Evolutionary conservation across 2,113 vertebrate species (phyloP).

Genomic region (Amblyornis subalaris): DNA sequence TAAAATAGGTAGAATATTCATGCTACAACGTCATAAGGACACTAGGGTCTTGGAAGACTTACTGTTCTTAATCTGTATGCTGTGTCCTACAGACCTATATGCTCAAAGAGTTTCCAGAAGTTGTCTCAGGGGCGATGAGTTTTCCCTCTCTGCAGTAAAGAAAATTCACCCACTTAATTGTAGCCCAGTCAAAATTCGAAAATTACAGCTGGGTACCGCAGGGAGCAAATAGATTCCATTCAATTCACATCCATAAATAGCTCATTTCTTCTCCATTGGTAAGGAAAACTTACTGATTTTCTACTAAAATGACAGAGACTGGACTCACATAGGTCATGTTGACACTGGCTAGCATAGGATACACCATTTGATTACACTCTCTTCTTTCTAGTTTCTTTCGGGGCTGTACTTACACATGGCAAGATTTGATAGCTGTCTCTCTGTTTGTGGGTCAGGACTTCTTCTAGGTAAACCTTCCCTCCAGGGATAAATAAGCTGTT

Average conservation of each 20-base stretch:
- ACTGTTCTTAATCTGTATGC: neutral
- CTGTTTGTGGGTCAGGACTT: neutral
- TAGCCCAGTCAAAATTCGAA: neutral
- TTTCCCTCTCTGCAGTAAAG: neutral
- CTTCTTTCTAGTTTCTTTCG: neutral
- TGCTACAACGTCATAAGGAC: neutral
- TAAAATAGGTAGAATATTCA: neutral
- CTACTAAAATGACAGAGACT: neutral
- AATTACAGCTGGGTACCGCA: neutral
- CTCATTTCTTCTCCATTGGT: neutral
- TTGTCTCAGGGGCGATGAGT: neutral
- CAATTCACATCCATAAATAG: neutral
- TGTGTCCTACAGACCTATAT: neutral
- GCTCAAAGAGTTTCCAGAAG: rapidly evolving
- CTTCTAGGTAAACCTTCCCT: neutral
- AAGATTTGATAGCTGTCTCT: neutral
- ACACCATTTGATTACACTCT: neutral
- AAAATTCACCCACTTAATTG: neutral
- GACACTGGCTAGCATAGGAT: neutral
- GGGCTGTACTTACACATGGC: neutral
- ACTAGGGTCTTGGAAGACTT: neutral
- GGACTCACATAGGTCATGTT: neutral
- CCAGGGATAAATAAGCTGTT: neutral
- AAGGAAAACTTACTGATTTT: neutral
- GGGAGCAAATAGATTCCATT: neutral